Evolutionary conservation across 2,797 vertebrate species (phyloP), one percentile per base, ranked within the genome.

Genomic region (Ceryle rudis): DNA sequence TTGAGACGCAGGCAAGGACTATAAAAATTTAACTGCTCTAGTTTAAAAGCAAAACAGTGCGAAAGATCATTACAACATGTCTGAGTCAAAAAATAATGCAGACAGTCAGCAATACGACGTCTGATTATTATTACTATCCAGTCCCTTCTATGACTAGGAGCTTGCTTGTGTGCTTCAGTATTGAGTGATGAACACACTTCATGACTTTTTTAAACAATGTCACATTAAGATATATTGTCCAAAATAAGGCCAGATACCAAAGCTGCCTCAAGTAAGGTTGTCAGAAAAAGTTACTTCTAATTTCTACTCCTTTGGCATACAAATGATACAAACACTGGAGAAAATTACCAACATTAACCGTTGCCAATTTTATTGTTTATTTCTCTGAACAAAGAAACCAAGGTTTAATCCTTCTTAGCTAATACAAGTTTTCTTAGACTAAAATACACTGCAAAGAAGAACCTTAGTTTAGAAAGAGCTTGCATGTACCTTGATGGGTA

Each of bases 181-280:
- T 19, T 25, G 21, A 72, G 39, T 1, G 0, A 33, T 3, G 4
- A 73, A 51, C 1, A 1, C 1, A 0, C 6, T 22, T 83, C 42
- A 5, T 18, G 42, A 22, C 31, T 61, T 58, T 20, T 66, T 61
- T 2, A 61, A 91, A 60, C 11, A 3, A 31, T 14, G 11, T 4
- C 21, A 28, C 9, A 25, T 33, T 15, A 54, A 37, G 20, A 21
- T 5, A 42, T 17, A 31, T n/a, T 5, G 29, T 16, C 22, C 52
- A 72, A 87, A 89, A 21, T 10, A 69, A 47, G 23, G 17, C 20
- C 60, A 54, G 70, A 33, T 10, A 39, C 10, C 16, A 14, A 78
- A 65, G 47, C 10, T 64, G 3, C 6, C 35, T 44, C 14, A 23
- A 3, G 4, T 5, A 16, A 15, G 5, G 19, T 28, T 55, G 11